Evolutionary conservation across 2,113 vertebrate genomes (phyloP).

Genomic region (Halcyon senegalensis): DNA sequence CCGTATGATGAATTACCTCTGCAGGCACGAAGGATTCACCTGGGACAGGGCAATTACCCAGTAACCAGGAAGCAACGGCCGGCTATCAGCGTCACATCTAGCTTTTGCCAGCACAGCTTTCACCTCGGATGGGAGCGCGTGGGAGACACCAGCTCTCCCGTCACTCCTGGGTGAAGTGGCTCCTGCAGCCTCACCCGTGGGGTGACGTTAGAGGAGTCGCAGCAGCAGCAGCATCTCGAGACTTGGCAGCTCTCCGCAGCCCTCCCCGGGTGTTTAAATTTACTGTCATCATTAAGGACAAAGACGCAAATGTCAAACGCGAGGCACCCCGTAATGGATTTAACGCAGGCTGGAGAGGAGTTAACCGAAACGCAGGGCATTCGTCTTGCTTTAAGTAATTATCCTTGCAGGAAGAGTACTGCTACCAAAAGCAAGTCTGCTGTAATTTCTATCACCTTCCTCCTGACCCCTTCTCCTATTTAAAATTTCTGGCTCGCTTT

Average conservation of each 20-base stretch:
- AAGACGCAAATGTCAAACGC: not conserved
- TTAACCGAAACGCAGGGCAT: not conserved
- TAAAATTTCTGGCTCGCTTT: not conserved
- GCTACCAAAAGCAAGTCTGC: not conserved
- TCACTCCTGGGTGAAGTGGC: not conserved
- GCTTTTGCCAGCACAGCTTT: not conserved
- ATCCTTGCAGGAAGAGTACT: not conserved
- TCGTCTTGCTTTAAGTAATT: constrained; percentile 5
- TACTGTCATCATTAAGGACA: constrained; percentile 15
- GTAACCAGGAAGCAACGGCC: not conserved
- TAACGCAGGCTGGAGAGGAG: not conserved
- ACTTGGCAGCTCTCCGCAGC: not conserved
- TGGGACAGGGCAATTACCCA: not conserved
- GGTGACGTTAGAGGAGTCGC: not conserved
- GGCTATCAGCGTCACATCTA: not conserved
- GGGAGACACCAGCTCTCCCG: not conserved
- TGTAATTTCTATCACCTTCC: not conserved
- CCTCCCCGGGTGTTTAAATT: not conserved
- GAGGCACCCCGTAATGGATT: not conserved
- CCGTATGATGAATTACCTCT: not conserved
- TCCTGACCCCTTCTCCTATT: not conserved
- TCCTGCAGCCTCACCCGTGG: not conserved
- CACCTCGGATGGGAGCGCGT: not conserved
- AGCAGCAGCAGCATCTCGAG: not conserved
- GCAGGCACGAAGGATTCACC: not conserved